phyloP scores from a whole-genome alignment of 2,113 vertebrate species.

The Ammodytes marinus region DNA sequence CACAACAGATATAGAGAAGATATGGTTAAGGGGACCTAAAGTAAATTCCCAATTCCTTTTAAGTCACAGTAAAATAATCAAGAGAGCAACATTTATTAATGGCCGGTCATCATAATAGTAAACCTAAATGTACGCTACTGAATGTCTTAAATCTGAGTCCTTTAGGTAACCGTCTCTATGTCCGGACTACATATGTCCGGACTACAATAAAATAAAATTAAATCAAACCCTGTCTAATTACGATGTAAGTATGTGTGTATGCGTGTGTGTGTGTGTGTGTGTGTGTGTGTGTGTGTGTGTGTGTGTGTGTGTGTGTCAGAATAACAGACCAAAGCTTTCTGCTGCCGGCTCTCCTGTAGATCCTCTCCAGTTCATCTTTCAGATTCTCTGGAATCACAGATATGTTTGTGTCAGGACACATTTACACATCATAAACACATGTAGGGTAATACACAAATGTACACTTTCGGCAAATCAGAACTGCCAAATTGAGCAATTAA shows the following conservation, averaged over 20 bases:
- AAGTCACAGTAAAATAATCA: background rate
- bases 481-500: background rate
- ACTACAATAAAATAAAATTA: background rate
- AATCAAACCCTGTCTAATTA: background rate
- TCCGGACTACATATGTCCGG: background rate
- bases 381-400: conserved; percentile 86
- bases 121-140: background rate
- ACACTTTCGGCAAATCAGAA: background rate
- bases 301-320: conserved; percentile 1
- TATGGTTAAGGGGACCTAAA: background rate
- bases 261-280: background rate
- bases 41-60: background rate
- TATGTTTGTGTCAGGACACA: background rate
- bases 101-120: accelerated
- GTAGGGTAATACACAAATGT: background rate
- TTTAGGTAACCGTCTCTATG: background rate
- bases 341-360: conserved; percentile 96
- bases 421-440: background rate
- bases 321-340: conserved; percentile 97
- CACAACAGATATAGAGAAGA: background rate
- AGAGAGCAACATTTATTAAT: background rate
- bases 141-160: background rate
- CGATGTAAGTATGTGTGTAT: background rate
- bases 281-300: conserved; percentile 11
- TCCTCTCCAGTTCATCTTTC: conserved; percentile 92